Evolutionary conservation across 2,797 vertebrate species (phyloP).

Genomic region (Phataginus tetradactyla): DNA sequence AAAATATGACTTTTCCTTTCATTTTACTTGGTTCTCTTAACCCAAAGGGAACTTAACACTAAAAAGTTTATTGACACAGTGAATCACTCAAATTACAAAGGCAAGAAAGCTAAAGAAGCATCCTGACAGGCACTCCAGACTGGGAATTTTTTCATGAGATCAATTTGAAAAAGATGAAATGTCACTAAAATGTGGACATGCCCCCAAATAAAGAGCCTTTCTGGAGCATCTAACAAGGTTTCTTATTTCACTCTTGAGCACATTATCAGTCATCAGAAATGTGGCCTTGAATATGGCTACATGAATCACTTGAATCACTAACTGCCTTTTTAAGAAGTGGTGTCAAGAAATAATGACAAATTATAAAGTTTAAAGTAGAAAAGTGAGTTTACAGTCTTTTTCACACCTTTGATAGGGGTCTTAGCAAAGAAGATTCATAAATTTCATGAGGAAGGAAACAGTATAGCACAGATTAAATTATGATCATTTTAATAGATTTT

Average conservation of each 20-base stretch:
- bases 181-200: neutral
- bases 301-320: neutral
- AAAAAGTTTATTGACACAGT: neutral
- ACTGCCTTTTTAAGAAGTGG: neutral
- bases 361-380: neutral
- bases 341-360: neutral
- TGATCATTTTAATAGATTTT: neutral
- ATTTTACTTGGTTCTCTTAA: constrained; percentile 10
- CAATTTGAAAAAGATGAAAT: neutral
- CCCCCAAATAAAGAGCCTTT: neutral
- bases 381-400: neutral
- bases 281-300: neutral
- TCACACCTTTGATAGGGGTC: neutral
- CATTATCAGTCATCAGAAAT: neutral
- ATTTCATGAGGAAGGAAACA: neutral
- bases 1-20: neutral
- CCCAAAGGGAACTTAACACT: neutral
- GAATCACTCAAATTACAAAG: neutral
- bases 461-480: constrained; percentile 2
- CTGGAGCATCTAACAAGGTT: neutral
- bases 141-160: neutral
- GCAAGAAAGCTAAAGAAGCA: neutral
- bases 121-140: neutral
- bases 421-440: neutral
- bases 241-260: neutral